Evolutionary conservation across 2,113 vertebrate genomes (phyloP).

Genomic region (Oreotrochilus melanogaster): DNA sequence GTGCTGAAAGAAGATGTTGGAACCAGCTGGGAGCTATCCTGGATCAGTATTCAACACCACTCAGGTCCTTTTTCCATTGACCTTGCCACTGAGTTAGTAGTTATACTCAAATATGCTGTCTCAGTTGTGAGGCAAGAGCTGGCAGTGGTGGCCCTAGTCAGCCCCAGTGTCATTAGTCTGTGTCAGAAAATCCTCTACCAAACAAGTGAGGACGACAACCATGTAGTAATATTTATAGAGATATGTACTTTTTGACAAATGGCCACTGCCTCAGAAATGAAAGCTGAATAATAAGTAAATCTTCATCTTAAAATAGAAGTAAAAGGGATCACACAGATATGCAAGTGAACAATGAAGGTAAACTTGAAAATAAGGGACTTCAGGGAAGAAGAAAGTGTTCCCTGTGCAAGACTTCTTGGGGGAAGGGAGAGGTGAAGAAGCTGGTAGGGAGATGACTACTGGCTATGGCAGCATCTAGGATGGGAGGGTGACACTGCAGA

Average conservation of each 20-base stretch:
- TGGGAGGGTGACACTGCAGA: neutral
- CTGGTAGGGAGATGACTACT: neutral
- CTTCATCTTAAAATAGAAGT: neutral
- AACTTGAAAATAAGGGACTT: neutral
- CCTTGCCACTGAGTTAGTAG: neutral
- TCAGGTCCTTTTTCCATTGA: neutral
- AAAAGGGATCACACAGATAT: neutral
- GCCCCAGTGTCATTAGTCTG: neutral
- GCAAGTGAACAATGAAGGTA: neutral
- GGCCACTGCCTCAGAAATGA: neutral
- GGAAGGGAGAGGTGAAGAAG: neutral
- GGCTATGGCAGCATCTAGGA: neutral
- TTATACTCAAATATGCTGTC: neutral
- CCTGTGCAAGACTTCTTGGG: neutral
- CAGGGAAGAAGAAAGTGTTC: neutral
- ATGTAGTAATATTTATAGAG: neutral
- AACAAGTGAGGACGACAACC: neutral
- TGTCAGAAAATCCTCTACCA: neutral
- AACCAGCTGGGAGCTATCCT: neutral
- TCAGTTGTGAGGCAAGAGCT: neutral
- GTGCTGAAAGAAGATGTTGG: neutral
- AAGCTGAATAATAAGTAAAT: neutral
- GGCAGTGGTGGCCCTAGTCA: neutral
- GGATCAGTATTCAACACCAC: neutral
- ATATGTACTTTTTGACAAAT: neutral